These are phyloP conservation scores for Troglohyphantes excavatus DNA, from an alignment of 2,888 invertebrate genomes.

Conservation along the genomic window DNA sequence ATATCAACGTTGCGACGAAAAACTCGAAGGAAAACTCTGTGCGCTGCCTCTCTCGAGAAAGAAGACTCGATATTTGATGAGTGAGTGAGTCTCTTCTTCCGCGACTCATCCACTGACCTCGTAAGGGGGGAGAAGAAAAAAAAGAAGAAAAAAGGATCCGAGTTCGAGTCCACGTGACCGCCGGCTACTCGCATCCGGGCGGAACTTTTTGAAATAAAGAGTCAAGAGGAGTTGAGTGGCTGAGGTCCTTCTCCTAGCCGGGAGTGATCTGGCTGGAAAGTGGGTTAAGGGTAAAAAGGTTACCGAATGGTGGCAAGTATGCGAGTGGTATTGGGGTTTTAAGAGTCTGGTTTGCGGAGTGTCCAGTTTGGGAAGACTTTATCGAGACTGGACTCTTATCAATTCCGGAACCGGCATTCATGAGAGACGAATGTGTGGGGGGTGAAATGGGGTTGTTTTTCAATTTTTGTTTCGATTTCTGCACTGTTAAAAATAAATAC, in stretches of 20 bases:
- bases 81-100: conserved; percentile 9
- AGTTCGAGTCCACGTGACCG: conserved; percentile 71
- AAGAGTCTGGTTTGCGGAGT: neutral
- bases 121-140: conserved; percentile 29
- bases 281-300: conserved; percentile 75
- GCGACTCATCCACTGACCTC: conserved; percentile 54
- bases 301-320: conserved; percentile 41
- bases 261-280: conserved; percentile 43
- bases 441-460: neutral
- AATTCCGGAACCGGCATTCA: neutral
- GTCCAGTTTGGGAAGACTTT: conserved; percentile 6
- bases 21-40: neutral
- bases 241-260: conserved; percentile 25
- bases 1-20: neutral
- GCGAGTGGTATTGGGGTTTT: conserved; percentile 18
- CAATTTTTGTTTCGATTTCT: too few species aligned
- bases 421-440: neutral
- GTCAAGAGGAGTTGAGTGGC: neutral
- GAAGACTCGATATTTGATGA: conserved; percentile 44
- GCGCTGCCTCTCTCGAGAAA: neutral
- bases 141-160: too few species aligned
- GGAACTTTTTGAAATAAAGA: conserved; percentile 31
- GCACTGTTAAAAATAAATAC: too few species aligned
- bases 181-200: conserved; percentile 71
- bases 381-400: neutral